phyloP scores from a whole-genome alignment of 2,797 vertebrate species.

The Thripadectes ignobilis region DNA sequence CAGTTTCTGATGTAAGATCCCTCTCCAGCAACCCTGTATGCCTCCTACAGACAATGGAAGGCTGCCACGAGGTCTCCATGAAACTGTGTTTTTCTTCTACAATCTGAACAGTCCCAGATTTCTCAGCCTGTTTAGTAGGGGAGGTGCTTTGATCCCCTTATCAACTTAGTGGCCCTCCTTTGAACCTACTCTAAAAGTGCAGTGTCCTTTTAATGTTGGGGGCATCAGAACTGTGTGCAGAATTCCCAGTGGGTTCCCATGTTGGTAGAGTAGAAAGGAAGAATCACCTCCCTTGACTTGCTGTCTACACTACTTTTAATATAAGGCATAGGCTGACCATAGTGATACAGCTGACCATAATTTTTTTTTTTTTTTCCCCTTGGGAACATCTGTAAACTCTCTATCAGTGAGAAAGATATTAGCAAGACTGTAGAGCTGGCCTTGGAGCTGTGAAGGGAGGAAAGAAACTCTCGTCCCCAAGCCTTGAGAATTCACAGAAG shows the following conservation, averaged over 20 bases:
- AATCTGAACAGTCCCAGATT: neutral
- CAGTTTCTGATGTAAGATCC: neutral
- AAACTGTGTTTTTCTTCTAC: neutral
- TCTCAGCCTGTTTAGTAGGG: too few species aligned
- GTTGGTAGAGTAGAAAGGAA: neutral
- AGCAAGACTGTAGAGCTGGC: too few species aligned
- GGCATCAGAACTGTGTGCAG: accelerated
- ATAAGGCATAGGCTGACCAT: neutral
- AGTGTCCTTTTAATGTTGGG: neutral
- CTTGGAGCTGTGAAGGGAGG: too few species aligned
- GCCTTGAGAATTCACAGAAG: too few species aligned
- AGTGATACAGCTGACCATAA: neutral
- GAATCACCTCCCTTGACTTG: neutral
- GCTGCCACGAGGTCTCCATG: neutral
- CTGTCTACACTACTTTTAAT: neutral
- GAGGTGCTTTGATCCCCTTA: neutral
- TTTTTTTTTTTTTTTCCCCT: too few species aligned
- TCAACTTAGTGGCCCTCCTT: accelerated
- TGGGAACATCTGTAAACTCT: too few species aligned
- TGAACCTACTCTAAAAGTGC: neutral
- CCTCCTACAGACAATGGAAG: neutral
- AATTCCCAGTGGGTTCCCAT: neutral
- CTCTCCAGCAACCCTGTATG: neutral
- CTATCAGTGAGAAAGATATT: too few species aligned
- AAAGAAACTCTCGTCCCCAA: too few species aligned